These are phyloP conservation scores for Scaptomyza parva DNA, from an alignment of 2,888 invertebrate genomes.

Conservation along the genomic window DNA sequence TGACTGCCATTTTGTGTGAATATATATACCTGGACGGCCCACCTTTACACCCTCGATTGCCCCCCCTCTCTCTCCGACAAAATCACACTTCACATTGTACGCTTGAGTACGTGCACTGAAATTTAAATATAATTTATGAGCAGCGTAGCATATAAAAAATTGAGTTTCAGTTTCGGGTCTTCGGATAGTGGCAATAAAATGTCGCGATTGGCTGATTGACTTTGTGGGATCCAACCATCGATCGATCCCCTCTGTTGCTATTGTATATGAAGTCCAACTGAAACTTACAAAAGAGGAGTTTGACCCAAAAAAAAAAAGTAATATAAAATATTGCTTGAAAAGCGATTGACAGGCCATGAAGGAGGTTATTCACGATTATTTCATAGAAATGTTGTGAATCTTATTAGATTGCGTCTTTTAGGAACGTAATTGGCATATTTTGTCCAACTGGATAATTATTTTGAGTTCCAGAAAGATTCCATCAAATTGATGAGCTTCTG, in stretches of 20 bases:
- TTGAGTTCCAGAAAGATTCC: too few relatives aligned
- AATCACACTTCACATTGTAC: slow-evolving; percentile 57
- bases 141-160: slow-evolving; percentile 60
- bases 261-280: slow-evolving; percentile 32
- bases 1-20: slow-evolving; percentile 71
- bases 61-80: slow-evolving; percentile 1
- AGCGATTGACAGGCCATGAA: slow-evolving; percentile 25
- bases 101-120: slow-evolving; percentile 74
- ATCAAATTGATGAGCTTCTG: too few relatives aligned
- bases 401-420: not conserved
- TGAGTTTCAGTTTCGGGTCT: slow-evolving; percentile 16
- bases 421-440: not conserved
- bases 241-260: slow-evolving; percentile 6
- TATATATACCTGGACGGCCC: slow-evolving; percentile 31
- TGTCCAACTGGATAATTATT: too few relatives aligned
- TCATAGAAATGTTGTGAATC: not conserved
- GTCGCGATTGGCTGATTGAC: slow-evolving; percentile 77
- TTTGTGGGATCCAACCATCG: slow-evolving; percentile 34
- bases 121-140: slow-evolving; percentile 78
- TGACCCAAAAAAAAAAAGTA: slow-evolving; percentile 64
- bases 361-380: slow-evolving; percentile 11
- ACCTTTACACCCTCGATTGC: too few relatives aligned
- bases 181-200: slow-evolving; percentile 61
- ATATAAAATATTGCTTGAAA: slow-evolving; percentile 11
- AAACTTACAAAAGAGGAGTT: slow-evolving; percentile 52